Percentiles rank a stretch among this genome's conserved stretches.
phyloP scores from a whole-genome alignment of 2,888 invertebrate species.

The Nemotelus nigrinus region DNA sequence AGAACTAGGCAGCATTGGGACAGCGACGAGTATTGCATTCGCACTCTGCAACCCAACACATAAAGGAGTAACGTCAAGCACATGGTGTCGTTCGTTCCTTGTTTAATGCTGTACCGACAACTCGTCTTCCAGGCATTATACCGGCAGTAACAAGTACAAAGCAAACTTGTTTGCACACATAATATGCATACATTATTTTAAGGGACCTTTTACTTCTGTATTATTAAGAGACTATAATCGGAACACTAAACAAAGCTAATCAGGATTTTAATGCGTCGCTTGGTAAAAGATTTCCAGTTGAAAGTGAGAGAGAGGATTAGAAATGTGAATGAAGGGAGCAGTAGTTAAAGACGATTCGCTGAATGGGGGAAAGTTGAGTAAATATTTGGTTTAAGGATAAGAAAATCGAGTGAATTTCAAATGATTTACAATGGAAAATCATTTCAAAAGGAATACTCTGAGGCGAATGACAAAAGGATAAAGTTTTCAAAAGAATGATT shows the following conservation, averaged over 20 bases:
- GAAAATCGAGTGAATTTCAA: slow-evolving; percentile 39
- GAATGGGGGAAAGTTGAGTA: slow-evolving; percentile 30
- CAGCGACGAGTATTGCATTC: slow-evolving; percentile 13
- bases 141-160: slow-evolving; percentile 27
- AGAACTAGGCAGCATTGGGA: background rate
- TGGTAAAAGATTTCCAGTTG: slow-evolving; percentile 5
- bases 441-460: slow-evolving; percentile 30
- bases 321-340: background rate
- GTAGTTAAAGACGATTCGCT: slow-evolving; percentile 7
- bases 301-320: background rate
- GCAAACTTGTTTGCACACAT: slow-evolving; percentile 39
- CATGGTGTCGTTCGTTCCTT: background rate
- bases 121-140: slow-evolving; percentile 35
- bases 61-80: slow-evolving; percentile 15
- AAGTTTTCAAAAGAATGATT: slow-evolving; percentile 32
- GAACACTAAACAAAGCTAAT: slow-evolving; percentile 45
- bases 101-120: slow-evolving; percentile 30
- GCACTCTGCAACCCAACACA: slow-evolving; percentile 5
- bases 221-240: slow-evolving; percentile 42
- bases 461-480: slow-evolving; percentile 24
- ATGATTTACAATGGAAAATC: slow-evolving; percentile 36
- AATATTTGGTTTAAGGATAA: slow-evolving; percentile 44
- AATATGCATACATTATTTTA: slow-evolving; percentile 43
- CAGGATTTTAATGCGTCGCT: slow-evolving; percentile 33
- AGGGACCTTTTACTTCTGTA: slow-evolving; percentile 23